These are phyloP conservation scores for Tetraneura akinire DNA, from an alignment of 1,140 invertebrate species.

Conservation along the genomic window DNA sequence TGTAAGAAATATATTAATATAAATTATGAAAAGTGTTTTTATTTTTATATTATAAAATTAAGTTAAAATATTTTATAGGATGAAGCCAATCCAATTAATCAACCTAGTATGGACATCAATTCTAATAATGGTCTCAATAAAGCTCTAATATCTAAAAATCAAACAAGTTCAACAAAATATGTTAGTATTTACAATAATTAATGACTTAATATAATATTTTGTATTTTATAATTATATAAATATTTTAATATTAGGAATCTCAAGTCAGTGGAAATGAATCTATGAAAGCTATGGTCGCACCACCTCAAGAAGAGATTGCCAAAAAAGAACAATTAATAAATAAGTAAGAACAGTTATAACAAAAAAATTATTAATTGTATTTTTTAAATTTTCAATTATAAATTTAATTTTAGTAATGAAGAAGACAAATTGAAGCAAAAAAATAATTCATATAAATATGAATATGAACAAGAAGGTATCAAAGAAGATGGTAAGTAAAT, in stretches of 20 bases:
- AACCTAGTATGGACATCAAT: constrained; percentile 9
- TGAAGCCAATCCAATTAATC: constrained; percentile 32
- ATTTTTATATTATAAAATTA: not conserved
- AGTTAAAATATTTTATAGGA: constrained; percentile 10
- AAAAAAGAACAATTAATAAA: constrained; percentile 31
- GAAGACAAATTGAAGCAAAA: constrained; percentile 29
- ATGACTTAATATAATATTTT: not conserved
- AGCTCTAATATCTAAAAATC: not conserved
- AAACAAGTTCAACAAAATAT: constrained; percentile 9
- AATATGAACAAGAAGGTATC: constrained; percentile 21
- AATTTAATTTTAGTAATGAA: constrained; percentile 1
- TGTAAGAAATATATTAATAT: not conserved
- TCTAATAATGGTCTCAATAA: not conserved
- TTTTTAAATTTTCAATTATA: not conserved
- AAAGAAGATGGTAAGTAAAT: constrained; percentile 47
- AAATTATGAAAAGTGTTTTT: not conserved
- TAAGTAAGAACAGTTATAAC: not conserved
- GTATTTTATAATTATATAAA: not conserved
- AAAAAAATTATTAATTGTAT: not conserved
- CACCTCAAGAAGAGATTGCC: constrained; percentile 24
- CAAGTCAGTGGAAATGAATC: constrained; percentile 26
- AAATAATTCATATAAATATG: constrained; percentile 8
- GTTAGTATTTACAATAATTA: not conserved
- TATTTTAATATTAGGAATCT: constrained; percentile 16
- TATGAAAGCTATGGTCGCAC: constrained; percentile 33